Evolutionary conservation across 2,888 invertebrate species (phyloP), one percentile per base, ranked within the genome.

Genomic region (Hemicrepidius hirtus): DNA sequence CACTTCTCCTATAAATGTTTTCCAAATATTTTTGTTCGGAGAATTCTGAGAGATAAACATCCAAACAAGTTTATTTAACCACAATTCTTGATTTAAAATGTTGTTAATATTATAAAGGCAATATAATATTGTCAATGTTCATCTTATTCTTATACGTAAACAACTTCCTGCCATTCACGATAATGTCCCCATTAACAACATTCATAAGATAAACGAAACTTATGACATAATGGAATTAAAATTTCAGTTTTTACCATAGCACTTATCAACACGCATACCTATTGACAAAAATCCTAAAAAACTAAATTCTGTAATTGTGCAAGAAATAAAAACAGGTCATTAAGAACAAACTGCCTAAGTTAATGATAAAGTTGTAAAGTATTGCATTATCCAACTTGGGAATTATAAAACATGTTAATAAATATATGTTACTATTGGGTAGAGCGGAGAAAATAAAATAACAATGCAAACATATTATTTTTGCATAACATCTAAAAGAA

Each of bases 401-500:
- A 28, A 28, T 24, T 24, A 3, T 9, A 1, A 37, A 37, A 2
- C 40, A 40, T 13, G 40, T n/a, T 13, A 13, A 40, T 40, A 13
- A n/a, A 1, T 13, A 1, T 13, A 40, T n/a, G 13, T 40, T 40
- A 40, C 0, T n/a, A n/a, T 2, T 40, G 1, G 4, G n/a, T 40
- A 13, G 3, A 13, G 40, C 4, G 2, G 6, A 5, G 13, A 3
- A 12, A 13, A 13, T 4, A 40, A 4, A 1, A 40, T n/a, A 40
- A 40, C 2, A 40, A 40, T 40, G 40, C 13, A 13, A 40, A 40
- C 13, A 13, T 13, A 9, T 13, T 40, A 40, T 40, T 40, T 40
- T 40, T n/a, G 24, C 40, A 40, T 40, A 40, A 40, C 40, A 6
- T 28, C 28, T 40, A 13, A n/a, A 37, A 37, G 37, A 40, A 40